Conservation (phyloP, 2,888 invertebrate species). For the Oegoconia quadripuncta region DNA sequence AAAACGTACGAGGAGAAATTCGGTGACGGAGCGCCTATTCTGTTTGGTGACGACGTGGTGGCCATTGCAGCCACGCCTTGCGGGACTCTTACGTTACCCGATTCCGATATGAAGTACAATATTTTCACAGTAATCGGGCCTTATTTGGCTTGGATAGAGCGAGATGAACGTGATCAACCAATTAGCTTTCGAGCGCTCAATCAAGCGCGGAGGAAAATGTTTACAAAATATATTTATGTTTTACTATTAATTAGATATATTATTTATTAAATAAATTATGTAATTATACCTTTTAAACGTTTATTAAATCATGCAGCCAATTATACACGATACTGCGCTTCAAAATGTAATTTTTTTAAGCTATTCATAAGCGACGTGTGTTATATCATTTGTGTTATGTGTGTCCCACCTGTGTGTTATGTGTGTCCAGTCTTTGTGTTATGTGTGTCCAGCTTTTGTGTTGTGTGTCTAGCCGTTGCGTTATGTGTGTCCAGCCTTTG, state of each 20-base stretch:
- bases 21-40: conserved; percentile 52
- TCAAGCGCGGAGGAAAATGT: conserved; percentile 3
- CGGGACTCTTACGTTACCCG: conserved; percentile 30
- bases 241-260: conserved; percentile 30
- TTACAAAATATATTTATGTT: conserved; percentile 18
- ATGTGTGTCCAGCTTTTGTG: too few species aligned
- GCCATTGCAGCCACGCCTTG: conserved; percentile 44
- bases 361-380: too few species aligned
- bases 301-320: too few species aligned
- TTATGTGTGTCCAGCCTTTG: too few species aligned
- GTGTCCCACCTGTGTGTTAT: too few species aligned
- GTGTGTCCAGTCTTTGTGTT: too few species aligned
- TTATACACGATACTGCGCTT: too few species aligned
- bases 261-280: conserved; percentile 21
- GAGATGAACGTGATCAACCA: conserved; percentile 17
- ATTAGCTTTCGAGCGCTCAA: conserved; percentile 6
- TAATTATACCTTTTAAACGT: conserved; percentile 14
- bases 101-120: conserved; percentile 36
- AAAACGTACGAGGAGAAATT: conserved; percentile 37
- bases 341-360: too few species aligned
- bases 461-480: too few species aligned
- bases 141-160: conserved; percentile 53
- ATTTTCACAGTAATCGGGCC: conserved; percentile 55
- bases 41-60: conserved; percentile 37
- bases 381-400: too few species aligned